Conservation (phyloP, 2,797 vertebrate genomes). For the Falco naumanni region DNA sequence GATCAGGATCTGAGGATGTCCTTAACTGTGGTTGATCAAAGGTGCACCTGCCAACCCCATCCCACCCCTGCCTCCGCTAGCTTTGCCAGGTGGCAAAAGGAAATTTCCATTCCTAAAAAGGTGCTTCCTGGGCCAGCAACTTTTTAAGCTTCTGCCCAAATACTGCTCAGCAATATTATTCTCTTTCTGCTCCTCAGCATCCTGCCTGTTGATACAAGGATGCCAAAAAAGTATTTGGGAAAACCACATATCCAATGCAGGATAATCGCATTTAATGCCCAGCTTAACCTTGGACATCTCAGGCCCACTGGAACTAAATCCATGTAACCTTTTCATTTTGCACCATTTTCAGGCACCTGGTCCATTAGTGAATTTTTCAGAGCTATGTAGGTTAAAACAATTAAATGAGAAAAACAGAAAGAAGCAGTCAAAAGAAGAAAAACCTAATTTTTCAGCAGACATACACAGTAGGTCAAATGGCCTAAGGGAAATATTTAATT, state of each 20-base stretch:
- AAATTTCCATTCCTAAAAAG: not conserved
- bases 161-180: not conserved
- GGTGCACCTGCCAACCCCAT: too few relatives aligned
- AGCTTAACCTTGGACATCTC: not conserved
- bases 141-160: not conserved
- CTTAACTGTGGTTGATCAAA: not conserved
- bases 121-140: not conserved
- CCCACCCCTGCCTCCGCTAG: not conserved
- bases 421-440: slow-evolving; percentile 40
- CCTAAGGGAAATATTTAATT: slow-evolving; percentile 43
- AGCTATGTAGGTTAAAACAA: slow-evolving; percentile 42
- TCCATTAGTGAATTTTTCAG: not conserved
- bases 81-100: not conserved
- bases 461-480: slow-evolving; percentile 17
- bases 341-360: not conserved
- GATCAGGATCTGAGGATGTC: not conserved
- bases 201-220: not conserved
- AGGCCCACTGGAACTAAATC: not conserved
- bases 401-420: slow-evolving; percentile 19
- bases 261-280: slow-evolving; percentile 3
- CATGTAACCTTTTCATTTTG: not conserved
- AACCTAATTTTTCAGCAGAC: slow-evolving; percentile 29
- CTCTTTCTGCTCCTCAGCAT: not conserved
- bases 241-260: not conserved
- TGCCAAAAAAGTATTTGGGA: not conserved